These are phyloP conservation scores for Micromesistius poutassou DNA, from an alignment of 2,797 vertebrate species.

Conservation along the genomic window DNA sequence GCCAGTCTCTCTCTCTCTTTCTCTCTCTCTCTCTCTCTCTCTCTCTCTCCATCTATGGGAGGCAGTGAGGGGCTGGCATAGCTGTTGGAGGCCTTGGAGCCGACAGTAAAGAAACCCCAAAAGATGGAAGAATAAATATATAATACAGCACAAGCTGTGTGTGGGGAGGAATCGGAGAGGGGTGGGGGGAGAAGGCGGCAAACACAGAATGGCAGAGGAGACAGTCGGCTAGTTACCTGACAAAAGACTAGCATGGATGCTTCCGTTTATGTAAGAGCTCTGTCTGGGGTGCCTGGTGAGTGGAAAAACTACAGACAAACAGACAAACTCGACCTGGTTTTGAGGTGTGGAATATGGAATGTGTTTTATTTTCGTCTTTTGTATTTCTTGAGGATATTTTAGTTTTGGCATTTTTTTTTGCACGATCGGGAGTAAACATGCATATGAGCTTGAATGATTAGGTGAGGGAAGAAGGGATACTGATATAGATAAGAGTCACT, in stretches of 20 bases:
- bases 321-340: background rate
- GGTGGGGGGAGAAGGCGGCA: background rate
- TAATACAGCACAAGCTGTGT: background rate
- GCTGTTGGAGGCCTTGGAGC: constrained; percentile 50
- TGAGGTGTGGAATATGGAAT: background rate
- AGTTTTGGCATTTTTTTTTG: background rate
- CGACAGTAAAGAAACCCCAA: constrained; percentile 46
- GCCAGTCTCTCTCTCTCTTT: background rate
- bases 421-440: background rate
- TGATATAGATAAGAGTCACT: background rate
- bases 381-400: background rate
- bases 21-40: background rate
- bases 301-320: too few species aligned
- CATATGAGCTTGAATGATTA: background rate
- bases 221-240: background rate
- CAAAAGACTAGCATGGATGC: background rate
- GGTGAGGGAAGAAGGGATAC: background rate
- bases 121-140: constrained; percentile 23
- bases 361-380: background rate
- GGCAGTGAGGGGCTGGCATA: constrained; percentile 43
- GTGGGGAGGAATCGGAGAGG: background rate
- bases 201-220: constrained; percentile 19
- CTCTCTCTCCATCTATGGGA: constrained; percentile 37
- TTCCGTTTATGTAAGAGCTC: background rate
- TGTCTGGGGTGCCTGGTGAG: background rate